Conservation (phyloP, 2,797 vertebrate species). For the Hippocampus kuda region DNA sequence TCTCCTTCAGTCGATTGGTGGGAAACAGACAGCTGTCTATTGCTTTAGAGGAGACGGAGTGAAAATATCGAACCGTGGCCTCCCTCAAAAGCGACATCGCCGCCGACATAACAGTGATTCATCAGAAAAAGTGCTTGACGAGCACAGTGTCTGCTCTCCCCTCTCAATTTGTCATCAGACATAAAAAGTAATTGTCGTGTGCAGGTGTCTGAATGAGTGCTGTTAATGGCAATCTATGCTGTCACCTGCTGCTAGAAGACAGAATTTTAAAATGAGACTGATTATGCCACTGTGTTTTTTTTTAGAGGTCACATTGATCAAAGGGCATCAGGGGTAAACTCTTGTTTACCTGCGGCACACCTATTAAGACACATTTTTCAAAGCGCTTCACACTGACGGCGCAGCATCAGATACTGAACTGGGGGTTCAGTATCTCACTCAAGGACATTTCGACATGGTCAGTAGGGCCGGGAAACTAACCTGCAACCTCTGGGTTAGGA, state of each 20-base stretch:
- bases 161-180: conserved; percentile 52
- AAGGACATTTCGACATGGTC: too few relatives aligned
- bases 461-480: too few relatives aligned
- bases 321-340: conserved; percentile 52
- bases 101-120: conserved; percentile 54
- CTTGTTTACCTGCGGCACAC: background rate
- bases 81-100: conserved; percentile 37
- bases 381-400: too few relatives aligned
- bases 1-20: conserved; percentile 43
- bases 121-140: conserved; percentile 57
- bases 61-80: conserved; percentile 54
- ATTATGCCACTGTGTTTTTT: conserved; percentile 56
- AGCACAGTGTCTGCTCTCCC: conserved; percentile 32
- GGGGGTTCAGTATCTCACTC: too few relatives aligned
- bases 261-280: conserved; percentile 64
- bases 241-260: conserved; percentile 64
- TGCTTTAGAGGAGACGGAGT: conserved; percentile 48
- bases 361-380: too few relatives aligned
- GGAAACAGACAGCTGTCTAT: conserved; percentile 56
- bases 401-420: too few relatives aligned
- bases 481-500: too few relatives aligned
- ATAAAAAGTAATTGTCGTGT: conserved; percentile 26
- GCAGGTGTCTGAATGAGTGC: conserved; percentile 40
- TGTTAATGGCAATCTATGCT: conserved; percentile 60
- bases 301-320: conserved; percentile 68